Percentiles rank a stretch among this genome's conserved stretches.
Conservation (phyloP, 92 coral and sea anemone species). For the Epizoanthus rinbou region DNA sequence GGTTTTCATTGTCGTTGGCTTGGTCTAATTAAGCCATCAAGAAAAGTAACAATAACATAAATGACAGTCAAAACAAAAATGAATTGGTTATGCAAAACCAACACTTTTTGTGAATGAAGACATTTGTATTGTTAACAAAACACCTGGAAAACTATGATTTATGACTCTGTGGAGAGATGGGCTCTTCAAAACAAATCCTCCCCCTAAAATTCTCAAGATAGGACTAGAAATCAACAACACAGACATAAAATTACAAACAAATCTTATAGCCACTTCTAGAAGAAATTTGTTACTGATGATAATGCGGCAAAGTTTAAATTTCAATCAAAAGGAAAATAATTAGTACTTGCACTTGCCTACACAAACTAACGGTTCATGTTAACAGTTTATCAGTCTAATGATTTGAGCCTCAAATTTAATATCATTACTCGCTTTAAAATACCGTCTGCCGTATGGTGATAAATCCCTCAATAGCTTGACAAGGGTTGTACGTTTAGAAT, state of each 20-base stretch:
- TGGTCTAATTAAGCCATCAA: conserved; percentile 32
- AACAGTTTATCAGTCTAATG: neutral
- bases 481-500: too few relatives aligned
- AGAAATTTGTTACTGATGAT: too few relatives aligned
- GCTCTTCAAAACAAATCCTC: neutral
- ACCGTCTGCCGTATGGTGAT: neutral
- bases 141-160: conserved; percentile 27
- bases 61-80: conserved; percentile 27
- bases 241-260: too few relatives aligned
- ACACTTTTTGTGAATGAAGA: conserved; percentile 30
- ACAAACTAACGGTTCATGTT: conserved; percentile 2
- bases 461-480: neutral
- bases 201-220: neutral
- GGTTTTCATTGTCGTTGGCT: conserved; percentile 25
- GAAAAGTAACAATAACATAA: conserved; percentile 15
- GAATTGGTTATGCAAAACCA: conserved; percentile 36
- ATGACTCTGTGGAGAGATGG: neutral
- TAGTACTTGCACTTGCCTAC: neutral
- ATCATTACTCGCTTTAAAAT: neutral
- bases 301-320: too few relatives aligned
- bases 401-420: neutral
- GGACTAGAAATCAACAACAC: neutral
- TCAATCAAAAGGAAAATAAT: too few relatives aligned
- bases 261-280: too few relatives aligned
- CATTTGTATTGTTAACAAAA: conserved; percentile 39